Evolutionary conservation across 2,113 vertebrate species (phyloP).

Genomic region (Oncorhynchus gorbuscha): DNA sequence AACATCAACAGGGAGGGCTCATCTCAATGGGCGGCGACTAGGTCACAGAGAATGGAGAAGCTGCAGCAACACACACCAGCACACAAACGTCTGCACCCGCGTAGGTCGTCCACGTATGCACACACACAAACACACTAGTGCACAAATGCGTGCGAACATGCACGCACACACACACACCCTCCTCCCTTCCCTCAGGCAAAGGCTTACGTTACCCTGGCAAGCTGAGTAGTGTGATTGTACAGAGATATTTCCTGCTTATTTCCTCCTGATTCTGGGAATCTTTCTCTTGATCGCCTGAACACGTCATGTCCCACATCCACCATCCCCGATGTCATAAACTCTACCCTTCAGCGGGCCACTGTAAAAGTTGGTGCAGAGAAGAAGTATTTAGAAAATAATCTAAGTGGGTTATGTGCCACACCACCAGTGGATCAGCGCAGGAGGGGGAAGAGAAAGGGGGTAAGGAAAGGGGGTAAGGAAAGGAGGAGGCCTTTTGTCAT

Average conservation of each 20-base stretch:
- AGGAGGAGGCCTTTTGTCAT: slow-evolving; percentile 70
- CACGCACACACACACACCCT: too few relatives aligned
- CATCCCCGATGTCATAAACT: background rate
- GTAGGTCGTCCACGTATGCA: background rate
- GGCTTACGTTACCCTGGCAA: too few relatives aligned
- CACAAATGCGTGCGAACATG: too few relatives aligned
- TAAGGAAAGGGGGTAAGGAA: background rate
- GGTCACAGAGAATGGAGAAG: background rate
- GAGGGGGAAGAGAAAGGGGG: slow-evolving; percentile 22
- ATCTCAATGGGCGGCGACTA: background rate
- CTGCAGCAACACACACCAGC: background rate
- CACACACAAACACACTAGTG: too few relatives aligned
- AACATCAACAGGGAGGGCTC: background rate
- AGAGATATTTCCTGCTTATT: too few relatives aligned
- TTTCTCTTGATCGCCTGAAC: too few relatives aligned
- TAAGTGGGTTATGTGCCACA: slow-evolving; percentile 70
- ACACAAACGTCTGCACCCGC: background rate
- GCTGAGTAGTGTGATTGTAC: too few relatives aligned
- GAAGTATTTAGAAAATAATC: slow-evolving; percentile 67
- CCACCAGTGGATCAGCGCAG: slow-evolving; percentile 50
- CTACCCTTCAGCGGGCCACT: slow-evolving; percentile 32
- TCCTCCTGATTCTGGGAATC: too few relatives aligned
- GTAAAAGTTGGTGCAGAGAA: slow-evolving; percentile 50
- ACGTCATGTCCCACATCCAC: too few relatives aligned
- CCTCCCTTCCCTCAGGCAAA: too few relatives aligned